Percentiles rank a stretch among this genome's conserved stretches.
Evolutionary conservation across 2,113 vertebrate genomes (phyloP).

Genomic region (Scolopax mira): DNA sequence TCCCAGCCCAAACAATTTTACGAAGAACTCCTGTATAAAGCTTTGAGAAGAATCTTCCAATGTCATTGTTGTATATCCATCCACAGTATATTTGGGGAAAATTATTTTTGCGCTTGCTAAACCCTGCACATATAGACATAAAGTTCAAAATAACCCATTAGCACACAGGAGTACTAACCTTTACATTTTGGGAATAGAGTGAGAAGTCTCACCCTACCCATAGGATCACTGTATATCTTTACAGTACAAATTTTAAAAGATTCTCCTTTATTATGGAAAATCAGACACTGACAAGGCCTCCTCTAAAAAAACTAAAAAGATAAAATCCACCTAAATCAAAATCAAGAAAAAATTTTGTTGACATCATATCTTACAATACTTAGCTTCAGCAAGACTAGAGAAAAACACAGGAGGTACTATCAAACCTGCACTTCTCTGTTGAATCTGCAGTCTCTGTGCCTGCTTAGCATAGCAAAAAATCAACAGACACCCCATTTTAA

Average conservation of each 20-base stretch:
- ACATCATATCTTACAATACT: background rate
- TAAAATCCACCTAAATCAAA: background rate
- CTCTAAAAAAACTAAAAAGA: background rate
- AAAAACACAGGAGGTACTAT: background rate
- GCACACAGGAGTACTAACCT: background rate
- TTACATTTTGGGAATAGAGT: background rate
- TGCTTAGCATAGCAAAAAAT: background rate
- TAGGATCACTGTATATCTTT: background rate
- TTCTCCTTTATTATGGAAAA: background rate
- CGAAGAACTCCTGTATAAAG: background rate
- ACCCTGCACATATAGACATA: background rate
- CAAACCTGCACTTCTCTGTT: background rate
- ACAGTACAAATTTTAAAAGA: background rate
- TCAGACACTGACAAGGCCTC: background rate
- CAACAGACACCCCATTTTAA: background rate
- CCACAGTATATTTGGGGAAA: background rate
- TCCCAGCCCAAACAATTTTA: background rate
- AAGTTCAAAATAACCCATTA: background rate
- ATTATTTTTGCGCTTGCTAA: accelerated
- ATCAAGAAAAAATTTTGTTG: background rate
- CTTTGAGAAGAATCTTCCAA: background rate
- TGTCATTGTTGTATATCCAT: background rate
- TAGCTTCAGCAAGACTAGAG: background rate
- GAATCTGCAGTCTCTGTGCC: background rate
- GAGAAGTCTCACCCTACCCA: background rate